Evolutionary conservation across 2,888 invertebrate genomes (phyloP).

Genomic region (Cabera pusaria): DNA sequence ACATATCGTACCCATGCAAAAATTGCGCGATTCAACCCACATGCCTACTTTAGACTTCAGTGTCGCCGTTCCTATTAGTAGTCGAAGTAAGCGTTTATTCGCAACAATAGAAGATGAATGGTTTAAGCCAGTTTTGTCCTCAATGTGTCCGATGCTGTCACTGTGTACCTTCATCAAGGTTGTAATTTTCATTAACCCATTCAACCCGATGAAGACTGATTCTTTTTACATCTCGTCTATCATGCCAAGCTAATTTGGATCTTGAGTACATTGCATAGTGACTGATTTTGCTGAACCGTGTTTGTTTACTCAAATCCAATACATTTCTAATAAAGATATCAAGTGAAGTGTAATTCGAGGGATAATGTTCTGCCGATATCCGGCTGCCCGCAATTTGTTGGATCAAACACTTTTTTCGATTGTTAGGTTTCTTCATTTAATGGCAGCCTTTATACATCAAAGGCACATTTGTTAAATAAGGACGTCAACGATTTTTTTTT

Average conservation of each 20-base stretch:
- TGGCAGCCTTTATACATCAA: conserved; percentile 1
- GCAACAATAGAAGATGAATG: conserved; percentile 32
- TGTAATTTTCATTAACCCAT: conserved; percentile 33
- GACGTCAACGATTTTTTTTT: conserved; percentile 6
- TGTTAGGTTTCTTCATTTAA: conserved; percentile 1
- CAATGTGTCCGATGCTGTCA: conserved; percentile 21
- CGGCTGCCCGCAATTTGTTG: conserved; percentile 32
- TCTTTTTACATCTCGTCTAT: not conserved
- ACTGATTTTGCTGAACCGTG: not conserved
- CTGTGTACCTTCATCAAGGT: conserved; percentile 19
- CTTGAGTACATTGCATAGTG: not conserved
- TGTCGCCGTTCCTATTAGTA: conserved; percentile 21
- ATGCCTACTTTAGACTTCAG: conserved; percentile 17
- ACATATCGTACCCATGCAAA: no score
- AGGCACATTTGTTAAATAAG: conserved; percentile 2
- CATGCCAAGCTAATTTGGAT: not conserved
- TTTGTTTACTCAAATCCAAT: conserved; percentile 3
- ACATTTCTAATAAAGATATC: conserved; percentile 32
- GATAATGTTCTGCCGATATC: conserved; percentile 31
- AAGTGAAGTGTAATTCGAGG: conserved; percentile 32
- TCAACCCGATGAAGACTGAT: conserved; percentile 24
- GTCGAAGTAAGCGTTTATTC: conserved; percentile 20
- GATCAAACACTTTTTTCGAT: conserved; percentile 36
- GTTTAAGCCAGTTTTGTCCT: conserved; percentile 20
- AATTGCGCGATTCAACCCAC: conserved; percentile 1